Evolutionary conservation across 2,888 invertebrate genomes (phyloP), one percentile per base, ranked within the genome.

Genomic region (Antheraea yamamai): DNA sequence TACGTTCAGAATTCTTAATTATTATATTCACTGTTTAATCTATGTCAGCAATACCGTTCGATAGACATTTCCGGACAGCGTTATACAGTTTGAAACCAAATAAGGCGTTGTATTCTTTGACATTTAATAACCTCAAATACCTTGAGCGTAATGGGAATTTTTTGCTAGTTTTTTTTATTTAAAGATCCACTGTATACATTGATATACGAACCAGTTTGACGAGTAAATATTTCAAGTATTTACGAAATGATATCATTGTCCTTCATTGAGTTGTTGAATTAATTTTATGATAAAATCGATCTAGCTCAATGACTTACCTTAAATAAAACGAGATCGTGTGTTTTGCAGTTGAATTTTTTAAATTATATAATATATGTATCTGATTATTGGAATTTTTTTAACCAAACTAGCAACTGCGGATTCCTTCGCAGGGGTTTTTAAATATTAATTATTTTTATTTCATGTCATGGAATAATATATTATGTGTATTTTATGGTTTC

Each of bases 181-280:
- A 47, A 47, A 23, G 23, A 23, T 20, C 61, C 7, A 61, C 61
- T n/a, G 18, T 61, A 8, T n/a, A 61, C 0, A 10, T 61, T 23
- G 61, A 61, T 61, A 61, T 61, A 64, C 10, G 26, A 64, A 64
- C 64, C 26, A 26, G 64, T 64, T 64, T 64, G 26, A 64, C 64
- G 64, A 26, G 64, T 10, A 20, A n/a, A 10, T 2, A 58, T n/a
- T 58, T 26, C 64, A 26, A 64, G 14, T 64, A 64, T 26, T 64
- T 64, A 26, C 23, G 64, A 26, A 23, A 8, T 26, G 64, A 26
- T 26, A 23, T 64, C 26, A 26, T 23, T 64, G 64, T 14, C 26
- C 26, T 2, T 64, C 64, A 14, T 64, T 64, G 18, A 26, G 23
- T 64, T 26, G 16, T 64, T 26, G 64, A 26, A 64, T 23, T 26